Base-by-base conservation (phyloP, 2,113 vertebrate species). In the Cavia porcellus region DNA sequence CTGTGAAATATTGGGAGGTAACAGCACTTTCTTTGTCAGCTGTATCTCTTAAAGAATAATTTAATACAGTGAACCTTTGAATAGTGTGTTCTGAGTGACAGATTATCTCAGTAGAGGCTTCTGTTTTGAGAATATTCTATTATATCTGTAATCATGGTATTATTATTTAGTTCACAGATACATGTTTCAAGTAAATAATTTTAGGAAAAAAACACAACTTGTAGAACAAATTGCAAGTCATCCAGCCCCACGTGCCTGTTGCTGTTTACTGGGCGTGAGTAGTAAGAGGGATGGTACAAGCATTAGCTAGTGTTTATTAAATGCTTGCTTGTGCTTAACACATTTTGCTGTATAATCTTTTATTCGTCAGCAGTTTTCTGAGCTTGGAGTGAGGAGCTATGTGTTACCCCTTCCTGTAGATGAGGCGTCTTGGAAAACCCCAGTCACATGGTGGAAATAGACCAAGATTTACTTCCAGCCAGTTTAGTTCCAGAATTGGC, bases 141-240 rank as follows among this genome's bases (percentile, higher is more conserved):
- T 90, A 32, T 62, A 61, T 85, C 90, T 84, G 24, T 96, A 72
- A 77, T 95, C 66, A 42, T 72, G 57, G n/a, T 86, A 80, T 87
- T 86, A 80, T 86, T 91, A 75, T 24, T 57, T 92, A 89, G 19
- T 93, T 86, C 42, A 86, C 22, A 77, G 22, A 12, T 86, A 89
- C 86, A 42, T 85, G 61, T 81, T 70, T 70, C n/a, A 95, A 86
- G 30, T 20, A 72, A 79, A 92, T 89, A 55, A 77, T 81, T 96
- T 86, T 81, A 94, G 47, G 42, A 68, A 89, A 94, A 70, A 89
- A 86, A 92, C 59, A 3, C 11, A 89, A 57, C 55, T 57, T 5
- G 55, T 57, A 15, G 20, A 47, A 94, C 42, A 92, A 92, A 86
- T 30, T 90, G 10, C 32, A 74, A 92, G 90, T 66, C 9, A 25